Conservation (phyloP, 2,113 vertebrate species). For the Dipodomys stephensi region DNA sequence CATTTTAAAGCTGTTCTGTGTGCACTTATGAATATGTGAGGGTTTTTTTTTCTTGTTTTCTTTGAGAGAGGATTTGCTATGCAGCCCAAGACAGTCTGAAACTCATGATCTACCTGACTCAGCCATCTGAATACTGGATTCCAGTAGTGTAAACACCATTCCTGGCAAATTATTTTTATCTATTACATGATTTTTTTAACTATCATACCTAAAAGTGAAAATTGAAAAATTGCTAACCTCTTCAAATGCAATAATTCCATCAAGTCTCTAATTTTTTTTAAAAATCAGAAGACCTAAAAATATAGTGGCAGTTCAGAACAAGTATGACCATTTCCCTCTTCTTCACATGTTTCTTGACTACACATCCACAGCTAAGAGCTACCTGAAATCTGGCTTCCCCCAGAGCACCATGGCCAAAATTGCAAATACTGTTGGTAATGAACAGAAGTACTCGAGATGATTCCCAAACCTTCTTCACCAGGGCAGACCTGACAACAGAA, state of each 20-base stretch:
- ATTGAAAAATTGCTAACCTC: background rate
- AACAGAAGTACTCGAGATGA: background rate
- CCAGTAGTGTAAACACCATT: background rate
- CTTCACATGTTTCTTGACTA: background rate
- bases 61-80: no score
- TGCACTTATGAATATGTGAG: background rate
- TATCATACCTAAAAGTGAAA: background rate
- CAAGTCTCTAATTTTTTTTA: background rate
- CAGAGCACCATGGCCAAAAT: background rate
- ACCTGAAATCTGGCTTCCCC: background rate
- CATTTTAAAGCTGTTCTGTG: background rate
- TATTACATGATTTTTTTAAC: background rate
- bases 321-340: background rate
- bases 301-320: background rate
- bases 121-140: background rate
- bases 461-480: background rate
- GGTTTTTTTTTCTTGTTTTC: background rate
- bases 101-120: background rate
- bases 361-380: conserved; percentile 4
- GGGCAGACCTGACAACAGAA: background rate
- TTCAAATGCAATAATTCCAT: conserved; percentile 25
- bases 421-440: background rate
- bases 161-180: background rate
- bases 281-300: background rate
- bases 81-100: background rate